A percentile compares a stretch with the other conserved stretches of the same genome.
Conservation (phyloP, 2,888 invertebrate genomes). For the Melangyna quadrimaculata region DNA sequence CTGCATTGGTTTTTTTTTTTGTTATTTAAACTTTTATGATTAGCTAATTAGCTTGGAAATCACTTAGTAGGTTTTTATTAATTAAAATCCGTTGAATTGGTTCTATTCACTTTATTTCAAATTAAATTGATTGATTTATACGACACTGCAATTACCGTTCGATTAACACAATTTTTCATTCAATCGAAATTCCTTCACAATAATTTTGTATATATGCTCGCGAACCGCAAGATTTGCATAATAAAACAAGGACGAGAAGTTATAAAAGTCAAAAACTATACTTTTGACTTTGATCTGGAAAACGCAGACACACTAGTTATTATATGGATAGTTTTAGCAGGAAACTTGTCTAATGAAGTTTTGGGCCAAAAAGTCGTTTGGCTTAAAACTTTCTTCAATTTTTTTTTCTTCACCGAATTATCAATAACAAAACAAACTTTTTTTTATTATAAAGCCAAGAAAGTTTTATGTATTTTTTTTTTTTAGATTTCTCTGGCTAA, state of each 20-base stretch:
- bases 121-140: background rate
- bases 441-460: slow-evolving; percentile 19
- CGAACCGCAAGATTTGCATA: slow-evolving; percentile 20
- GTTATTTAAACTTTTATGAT: background rate
- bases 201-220: background rate
- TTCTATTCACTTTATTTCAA: background rate
- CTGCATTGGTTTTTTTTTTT: slow-evolving; percentile 40
- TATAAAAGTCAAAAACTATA: slow-evolving; percentile 57
- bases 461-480: slow-evolving; percentile 24
- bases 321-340: slow-evolving; percentile 44
- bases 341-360: slow-evolving; percentile 67
- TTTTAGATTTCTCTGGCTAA: slow-evolving; percentile 31
- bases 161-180: background rate
- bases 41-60: background rate
- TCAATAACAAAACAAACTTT: slow-evolving; percentile 36
- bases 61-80: background rate
- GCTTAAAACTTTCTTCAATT: slow-evolving; percentile 26
- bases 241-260: slow-evolving; percentile 20
- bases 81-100: background rate
- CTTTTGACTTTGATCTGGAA: slow-evolving; percentile 67
- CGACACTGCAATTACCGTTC: background rate
- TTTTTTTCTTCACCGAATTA: slow-evolving; percentile 35
- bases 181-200: slow-evolving; percentile 3
- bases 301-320: slow-evolving; percentile 45
- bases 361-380: slow-evolving; percentile 54